Evolutionary conservation across 2,113 vertebrate species (phyloP), one percentile per base, ranked within the genome.

Genomic region (Solea solea): DNA sequence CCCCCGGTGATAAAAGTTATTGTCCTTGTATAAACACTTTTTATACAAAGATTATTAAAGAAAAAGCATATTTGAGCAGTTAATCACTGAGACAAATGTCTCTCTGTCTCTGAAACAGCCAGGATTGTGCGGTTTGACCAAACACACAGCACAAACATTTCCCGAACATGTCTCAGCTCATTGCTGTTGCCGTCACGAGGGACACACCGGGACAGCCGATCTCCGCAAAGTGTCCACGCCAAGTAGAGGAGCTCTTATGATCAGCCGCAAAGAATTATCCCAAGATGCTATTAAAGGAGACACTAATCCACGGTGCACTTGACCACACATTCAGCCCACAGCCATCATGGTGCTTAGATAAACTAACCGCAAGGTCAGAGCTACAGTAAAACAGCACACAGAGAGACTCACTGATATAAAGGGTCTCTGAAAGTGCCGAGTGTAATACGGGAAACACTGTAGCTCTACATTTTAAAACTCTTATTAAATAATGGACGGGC

Each of bases 271-370:
- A 21, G 85, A 86, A 84, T 90, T 85, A 89, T 84, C 80, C 67
- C 75, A 48, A 74, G 90, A 84, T 13, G 78, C 87, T 84, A 88
- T 90, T 89, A 89, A 51, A 80, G 86, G 80, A 89, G 87, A 87
- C 80, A 82, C 85, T 90, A 90, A 91, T 91, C 90, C 83, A 39
- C 10, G 54, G 64, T 82, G 84, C 83, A 88, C 86, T 85, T 81
- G 78, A 89, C 86, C 88, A 81, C 90, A 88, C 59, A 71, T 64
- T 79, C 73, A 82, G 78, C 74, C 78, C 84, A 40, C 50, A 56
- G 82, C 66, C 58, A 49, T 81, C 72, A 41, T 1, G 60, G 72
- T 69, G 68, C 82, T 85, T 64, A 79, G 80, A 76, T 73, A 77
- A 72, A 84, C 86, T 64, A 64, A 82, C 76, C 85, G 62, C 88